Base-by-base conservation (phyloP, 1,140 invertebrate genomes). In the Aplysia californica region DNA sequence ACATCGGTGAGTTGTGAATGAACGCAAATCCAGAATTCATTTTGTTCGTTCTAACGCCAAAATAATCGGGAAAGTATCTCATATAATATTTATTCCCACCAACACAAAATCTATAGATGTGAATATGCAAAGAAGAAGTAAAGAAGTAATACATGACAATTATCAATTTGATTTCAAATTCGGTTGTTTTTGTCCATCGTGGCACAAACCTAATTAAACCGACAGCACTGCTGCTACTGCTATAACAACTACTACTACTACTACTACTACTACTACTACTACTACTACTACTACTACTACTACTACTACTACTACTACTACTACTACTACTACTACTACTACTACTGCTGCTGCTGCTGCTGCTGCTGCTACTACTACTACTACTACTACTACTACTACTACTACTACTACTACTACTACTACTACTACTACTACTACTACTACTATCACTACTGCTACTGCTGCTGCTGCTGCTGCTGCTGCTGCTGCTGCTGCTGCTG, bases 321-420 rank as follows among this genome's bases (percentile, higher is more conserved):
- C 59, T 61, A 61, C 59, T 18, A 61, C 59, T 26, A 26, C 59
- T 61, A 61, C 59, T 18, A 61, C 59, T 18, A 61, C 59, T 18
- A 61, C 59, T 18, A 61, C 59, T 18, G 29, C 59, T 18, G 29
- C 59, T 18, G 29, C 59, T 18, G 29, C 59, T 61, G 29, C 59
- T 61, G 29, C 59, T 61, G 29, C 59, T 61, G 29, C 59, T 61
- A 61, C 59, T 61, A 61, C 59, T 61, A 61, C 59, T 61, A 61
- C 59, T 61, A 26, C 59, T 29, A 61, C 59, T 61, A 61, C 59
- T 61, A 61, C 59, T 61, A 61, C 59, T 61, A 61, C 59, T 61
- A 61, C 59, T 61, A 61, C 59, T 61, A 61, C 59, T 61, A 61
- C 59, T 61, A 61, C 59, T 61, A 61, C 59, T 26, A 61, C 59